Conservation (phyloP, 2,113 vertebrate species). For the Hucho hucho region DNA sequence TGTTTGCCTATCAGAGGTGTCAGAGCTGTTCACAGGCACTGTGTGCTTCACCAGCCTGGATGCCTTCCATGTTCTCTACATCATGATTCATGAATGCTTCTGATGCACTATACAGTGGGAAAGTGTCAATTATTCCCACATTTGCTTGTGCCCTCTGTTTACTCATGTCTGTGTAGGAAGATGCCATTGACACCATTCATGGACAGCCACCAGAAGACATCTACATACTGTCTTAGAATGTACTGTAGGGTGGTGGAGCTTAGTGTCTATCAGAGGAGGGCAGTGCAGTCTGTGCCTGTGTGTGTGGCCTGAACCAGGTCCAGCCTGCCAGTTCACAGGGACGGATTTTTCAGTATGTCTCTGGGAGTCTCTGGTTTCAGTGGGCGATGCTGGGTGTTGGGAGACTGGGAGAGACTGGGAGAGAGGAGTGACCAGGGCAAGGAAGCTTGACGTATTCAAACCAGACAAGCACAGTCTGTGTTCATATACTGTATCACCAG, state of each 20-base stretch:
- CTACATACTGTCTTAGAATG: constrained; percentile 62
- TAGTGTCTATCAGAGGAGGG: constrained; percentile 45
- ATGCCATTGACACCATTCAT: constrained; percentile 79
- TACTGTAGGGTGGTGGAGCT: constrained; percentile 64
- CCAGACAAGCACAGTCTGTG: constrained; percentile 79
- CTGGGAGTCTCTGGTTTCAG: constrained; percentile 70
- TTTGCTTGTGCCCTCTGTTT: constrained; percentile 72
- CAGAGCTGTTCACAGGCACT: constrained; percentile 81
- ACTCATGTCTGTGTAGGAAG: constrained; percentile 78
- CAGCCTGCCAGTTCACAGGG: constrained; percentile 73
- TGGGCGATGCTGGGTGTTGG: constrained; percentile 71
- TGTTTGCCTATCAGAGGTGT: constrained; percentile 76
- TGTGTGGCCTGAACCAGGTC: constrained; percentile 67
- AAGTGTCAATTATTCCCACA: constrained; percentile 79
- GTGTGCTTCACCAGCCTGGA: constrained; percentile 77
- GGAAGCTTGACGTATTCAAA: constrained; percentile 75
- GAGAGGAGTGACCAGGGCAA: constrained; percentile 69
- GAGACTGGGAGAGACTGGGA: constrained; percentile 72
- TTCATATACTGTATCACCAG: constrained; percentile 71
- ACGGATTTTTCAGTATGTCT: constrained; percentile 71
- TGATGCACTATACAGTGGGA: constrained; percentile 74
- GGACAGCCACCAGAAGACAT: constrained; percentile 75
- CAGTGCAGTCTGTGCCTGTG: constrained; percentile 32
- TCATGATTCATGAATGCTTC: constrained; percentile 80
- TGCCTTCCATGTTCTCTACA: constrained; percentile 74